These are phyloP conservation scores for Peromyscus nudipes DNA, from an alignment of 2,797 vertebrate species.

Conservation along the genomic window DNA sequence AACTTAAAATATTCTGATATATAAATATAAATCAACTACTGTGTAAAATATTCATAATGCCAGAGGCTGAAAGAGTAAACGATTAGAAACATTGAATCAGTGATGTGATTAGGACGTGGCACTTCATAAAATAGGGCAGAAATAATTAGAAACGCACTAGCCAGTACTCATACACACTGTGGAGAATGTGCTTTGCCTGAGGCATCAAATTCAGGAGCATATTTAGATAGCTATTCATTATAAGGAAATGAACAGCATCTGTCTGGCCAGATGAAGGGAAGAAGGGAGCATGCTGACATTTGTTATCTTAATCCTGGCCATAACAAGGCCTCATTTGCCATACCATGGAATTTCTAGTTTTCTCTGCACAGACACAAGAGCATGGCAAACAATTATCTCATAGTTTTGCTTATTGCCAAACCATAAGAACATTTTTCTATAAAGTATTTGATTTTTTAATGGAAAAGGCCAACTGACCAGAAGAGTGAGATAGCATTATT, in stretches of 20 bases:
- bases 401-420: background rate
- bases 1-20: slow-evolving; percentile 54
- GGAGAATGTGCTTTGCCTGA: slow-evolving; percentile 26
- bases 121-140: slow-evolving; percentile 62
- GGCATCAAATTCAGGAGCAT: slow-evolving; percentile 39
- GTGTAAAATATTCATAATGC: slow-evolving; percentile 72
- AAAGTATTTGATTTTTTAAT: background rate
- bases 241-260: slow-evolving; percentile 50
- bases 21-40: slow-evolving; percentile 68
- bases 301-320: slow-evolving; percentile 11
- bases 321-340: background rate
- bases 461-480: background rate
- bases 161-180: background rate
- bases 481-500: background rate
- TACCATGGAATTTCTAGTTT: background rate
- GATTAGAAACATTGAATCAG: slow-evolving; percentile 70
- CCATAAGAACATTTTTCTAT: slow-evolving; percentile 3
- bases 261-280: slow-evolving; percentile 11
- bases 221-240: slow-evolving; percentile 37
- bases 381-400: background rate
- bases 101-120: slow-evolving; percentile 56
- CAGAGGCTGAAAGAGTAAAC: slow-evolving; percentile 65
- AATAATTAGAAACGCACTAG: slow-evolving; percentile 63
- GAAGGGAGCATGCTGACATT: background rate
- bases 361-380: background rate